Percentiles rank a stretch among this genome's conserved stretches.
phyloP scores from a whole-genome alignment of 2,113 vertebrate genomes.

The Pungitius pungitius region DNA sequence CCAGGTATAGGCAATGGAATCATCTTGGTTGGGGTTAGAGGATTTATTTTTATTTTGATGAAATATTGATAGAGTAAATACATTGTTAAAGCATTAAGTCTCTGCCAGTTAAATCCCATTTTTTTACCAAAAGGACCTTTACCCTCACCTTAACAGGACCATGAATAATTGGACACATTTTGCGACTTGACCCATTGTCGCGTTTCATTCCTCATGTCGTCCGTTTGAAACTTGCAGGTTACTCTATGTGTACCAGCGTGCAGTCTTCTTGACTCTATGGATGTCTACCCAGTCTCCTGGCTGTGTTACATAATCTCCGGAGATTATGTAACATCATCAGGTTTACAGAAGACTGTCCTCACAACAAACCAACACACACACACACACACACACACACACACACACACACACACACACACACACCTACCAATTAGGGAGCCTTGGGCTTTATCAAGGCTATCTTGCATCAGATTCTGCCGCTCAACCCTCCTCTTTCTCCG shows the following conservation, averaged over 20 bases:
- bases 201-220: background rate
- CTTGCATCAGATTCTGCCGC: conserved; percentile 42
- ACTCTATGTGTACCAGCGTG: background rate
- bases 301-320: background rate
- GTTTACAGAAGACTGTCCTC: conserved; percentile 4
- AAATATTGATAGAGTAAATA: background rate
- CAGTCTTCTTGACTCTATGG: background rate
- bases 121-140: no score
- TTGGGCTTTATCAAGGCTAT: conserved; percentile 14
- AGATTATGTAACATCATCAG: conserved; percentile 3
- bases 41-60: background rate
- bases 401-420: conserved; percentile 16
- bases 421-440: conserved; percentile 27
- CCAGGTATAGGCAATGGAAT: background rate
- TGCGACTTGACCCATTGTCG: no score
- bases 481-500: conserved; percentile 24
- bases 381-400: conserved; percentile 6
- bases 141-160: no score
- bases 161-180: no score
- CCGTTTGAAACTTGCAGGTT: background rate
- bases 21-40: background rate
- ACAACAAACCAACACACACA: conserved; percentile 7
- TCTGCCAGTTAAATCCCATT: background rate
- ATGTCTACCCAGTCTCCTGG: background rate
- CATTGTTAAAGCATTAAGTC: background rate